These are phyloP conservation scores for Cyprinodon brontotheroides DNA, from an alignment of 2,113 vertebrate genomes.

Conservation along the genomic window DNA sequence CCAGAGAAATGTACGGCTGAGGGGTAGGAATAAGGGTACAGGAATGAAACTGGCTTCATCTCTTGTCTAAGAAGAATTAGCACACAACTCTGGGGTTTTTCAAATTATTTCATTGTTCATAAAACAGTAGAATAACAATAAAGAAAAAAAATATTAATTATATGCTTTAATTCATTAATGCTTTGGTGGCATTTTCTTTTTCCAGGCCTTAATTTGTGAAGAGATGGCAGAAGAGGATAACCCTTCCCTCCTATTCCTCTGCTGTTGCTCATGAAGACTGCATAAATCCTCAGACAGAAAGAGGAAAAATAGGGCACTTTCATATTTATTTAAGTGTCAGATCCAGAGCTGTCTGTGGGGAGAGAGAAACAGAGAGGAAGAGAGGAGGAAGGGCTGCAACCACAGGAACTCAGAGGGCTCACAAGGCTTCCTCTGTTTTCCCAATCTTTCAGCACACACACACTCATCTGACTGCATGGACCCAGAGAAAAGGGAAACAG, in stretches of 20 bases:
- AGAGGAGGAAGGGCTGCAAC: constrained; percentile 54
- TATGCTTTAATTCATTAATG: not conserved
- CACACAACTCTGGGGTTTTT: not conserved
- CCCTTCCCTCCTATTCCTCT: constrained; percentile 17
- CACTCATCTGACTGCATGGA: constrained; percentile 16
- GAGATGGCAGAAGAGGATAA: constrained; percentile 33
- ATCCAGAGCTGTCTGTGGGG: constrained; percentile 68
- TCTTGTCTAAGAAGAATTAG: not conserved
- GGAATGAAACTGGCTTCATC: not conserved
- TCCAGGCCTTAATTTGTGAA: constrained; percentile 10
- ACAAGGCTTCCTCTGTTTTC: constrained; percentile 42
- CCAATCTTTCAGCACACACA: constrained; percentile 32
- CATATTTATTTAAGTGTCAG: constrained; percentile 77
- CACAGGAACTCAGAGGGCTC: constrained; percentile 63
- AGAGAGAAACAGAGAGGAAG: constrained; percentile 34
- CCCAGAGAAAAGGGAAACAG: constrained; percentile 24
- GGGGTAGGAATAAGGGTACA: not conserved
- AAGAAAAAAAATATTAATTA: not conserved
- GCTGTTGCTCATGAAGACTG: constrained; percentile 32
- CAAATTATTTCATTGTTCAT: not conserved
- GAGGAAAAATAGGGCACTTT: constrained; percentile 70
- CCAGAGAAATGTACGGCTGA: not conserved
- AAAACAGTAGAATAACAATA: not conserved
- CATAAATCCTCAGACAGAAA: constrained; percentile 60
- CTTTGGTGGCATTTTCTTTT: constrained; percentile 1